Evolutionary conservation across 2,113 vertebrate species (phyloP).

Genomic region (Pungitius pungitius): DNA sequence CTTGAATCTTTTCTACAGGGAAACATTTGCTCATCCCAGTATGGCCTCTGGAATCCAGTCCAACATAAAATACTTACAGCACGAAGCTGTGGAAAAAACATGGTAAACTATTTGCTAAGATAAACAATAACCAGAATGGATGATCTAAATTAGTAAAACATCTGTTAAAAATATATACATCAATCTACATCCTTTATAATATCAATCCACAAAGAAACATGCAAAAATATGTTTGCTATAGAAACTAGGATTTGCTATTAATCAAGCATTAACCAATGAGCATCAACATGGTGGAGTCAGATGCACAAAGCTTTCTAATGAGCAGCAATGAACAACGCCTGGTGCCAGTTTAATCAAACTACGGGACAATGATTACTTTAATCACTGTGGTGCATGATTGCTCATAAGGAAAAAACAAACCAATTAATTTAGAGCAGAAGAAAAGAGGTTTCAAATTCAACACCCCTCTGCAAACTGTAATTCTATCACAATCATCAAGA

Average conservation of each 20-base stretch:
- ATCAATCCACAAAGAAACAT: slow-evolving; percentile 62
- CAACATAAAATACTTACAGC: background rate
- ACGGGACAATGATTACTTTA: slow-evolving; percentile 51
- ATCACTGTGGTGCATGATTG: slow-evolving; percentile 44
- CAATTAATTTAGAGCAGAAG: slow-evolving; percentile 51
- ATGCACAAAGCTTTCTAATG: slow-evolving; percentile 24
- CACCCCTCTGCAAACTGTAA: slow-evolving; percentile 38
- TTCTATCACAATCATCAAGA: slow-evolving; percentile 35
- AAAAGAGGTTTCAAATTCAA: slow-evolving; percentile 55
- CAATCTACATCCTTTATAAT: slow-evolving; percentile 66
- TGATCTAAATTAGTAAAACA: background rate
- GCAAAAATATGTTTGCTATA: slow-evolving; percentile 13
- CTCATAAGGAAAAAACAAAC: slow-evolving; percentile 39
- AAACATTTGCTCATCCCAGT: background rate
- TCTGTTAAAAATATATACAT: slow-evolving; percentile 19
- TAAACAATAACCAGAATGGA: background rate
- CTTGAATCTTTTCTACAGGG: background rate
- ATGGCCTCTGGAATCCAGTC: slow-evolving; percentile 14
- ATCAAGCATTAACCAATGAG: background rate
- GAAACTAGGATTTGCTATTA: slow-evolving; percentile 12
- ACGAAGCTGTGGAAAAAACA: background rate
- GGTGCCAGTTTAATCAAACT: slow-evolving; percentile 38
- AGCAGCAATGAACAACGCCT: slow-evolving; percentile 37
- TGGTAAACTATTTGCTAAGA: background rate
- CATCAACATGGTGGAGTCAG: slow-evolving; percentile 28